Base-by-base conservation (phyloP, 2,888 invertebrate species). In the Caenorhabditis afra region DNA sequence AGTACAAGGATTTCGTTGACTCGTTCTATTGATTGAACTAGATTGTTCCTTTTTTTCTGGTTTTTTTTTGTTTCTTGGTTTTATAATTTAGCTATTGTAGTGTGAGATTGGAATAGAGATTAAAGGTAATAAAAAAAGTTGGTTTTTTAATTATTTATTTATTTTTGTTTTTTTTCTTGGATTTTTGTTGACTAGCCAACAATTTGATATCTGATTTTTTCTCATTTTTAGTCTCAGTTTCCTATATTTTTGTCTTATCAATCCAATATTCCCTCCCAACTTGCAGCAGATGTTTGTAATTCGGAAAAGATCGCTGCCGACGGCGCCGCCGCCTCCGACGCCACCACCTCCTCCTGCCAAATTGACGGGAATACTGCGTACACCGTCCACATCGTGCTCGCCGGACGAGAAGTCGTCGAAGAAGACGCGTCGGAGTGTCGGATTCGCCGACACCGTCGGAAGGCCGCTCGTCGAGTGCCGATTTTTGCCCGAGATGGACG, bases 1-100 rank as follows among this genome's bases (percentile, higher is more conserved):
- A 75, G 49, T 75, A 75, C 50, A 67, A 75, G 14, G 75, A 75
- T 23, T 75, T 75, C 57, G 62, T 75, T 29, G 57, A 75, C 47
- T 67, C 67, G 20, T 75, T 75, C 62, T 75, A 75, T 67, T 75
- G 39, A 49, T 22, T 2, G 47, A 16, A 52, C 22, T 22, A 11
- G 14, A 29, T n/a, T 3, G 20, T 47, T 11, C 10, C 10, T 29
- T 14, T 50, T 47, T 18, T n/a, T 12, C 10, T 22, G 0, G 12
- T 20, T 37, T 55, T 1, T 14, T 35, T 61, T 2, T 35, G 29
- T 61, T 50, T 62, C 8, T 3, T 45, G n/a, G 3, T 39, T 45
- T 18, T 55, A 11, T 29, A 55, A 11, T 55, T 16, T 41, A 16
- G n/a, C 12, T 20, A 18, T n/a, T 23, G 14, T 35, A n/a, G n/a